Conservation (phyloP, 2,113 vertebrate species). For the Dolichallabes microphthalmus region DNA sequence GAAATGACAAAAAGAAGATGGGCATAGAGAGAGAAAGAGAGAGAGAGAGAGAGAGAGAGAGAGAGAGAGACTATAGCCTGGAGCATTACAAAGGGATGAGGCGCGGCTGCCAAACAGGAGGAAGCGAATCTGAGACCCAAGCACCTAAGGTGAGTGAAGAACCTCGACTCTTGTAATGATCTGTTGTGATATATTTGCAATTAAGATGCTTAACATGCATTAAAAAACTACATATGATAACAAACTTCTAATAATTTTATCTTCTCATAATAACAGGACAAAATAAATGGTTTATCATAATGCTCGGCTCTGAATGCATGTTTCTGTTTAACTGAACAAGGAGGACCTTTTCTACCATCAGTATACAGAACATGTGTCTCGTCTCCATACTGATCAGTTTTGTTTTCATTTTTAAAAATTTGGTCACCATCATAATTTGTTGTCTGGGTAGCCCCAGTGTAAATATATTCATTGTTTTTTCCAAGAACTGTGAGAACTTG, state of each 20-base stretch:
- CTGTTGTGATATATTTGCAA: neutral
- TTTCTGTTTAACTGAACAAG: neutral
- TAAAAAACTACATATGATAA: neutral
- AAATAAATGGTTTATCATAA: neutral
- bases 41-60: conserved; percentile 36
- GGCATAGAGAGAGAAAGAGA: conserved; percentile 1
- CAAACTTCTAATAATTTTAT: neutral
- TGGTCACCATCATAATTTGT: neutral
- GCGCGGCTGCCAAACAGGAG: neutral
- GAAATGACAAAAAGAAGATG: neutral
- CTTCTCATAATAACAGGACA: neutral
- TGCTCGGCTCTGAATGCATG: neutral
- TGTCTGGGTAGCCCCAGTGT: neutral
- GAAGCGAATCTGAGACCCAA: neutral
- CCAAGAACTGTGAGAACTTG: neutral
- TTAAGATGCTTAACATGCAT: neutral
- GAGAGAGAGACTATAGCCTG: conserved; percentile 25
- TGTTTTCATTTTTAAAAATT: neutral
- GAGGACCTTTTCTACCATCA: neutral
- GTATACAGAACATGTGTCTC: neutral
- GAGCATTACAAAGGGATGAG: neutral
- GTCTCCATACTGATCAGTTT: neutral
- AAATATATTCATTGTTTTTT: neutral
- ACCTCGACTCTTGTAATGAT: neutral
- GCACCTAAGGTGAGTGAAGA: conserved; percentile 32